Conservation (phyloP, 2,888 invertebrate species). For the Scelioninae gen. 2 region DNA sequence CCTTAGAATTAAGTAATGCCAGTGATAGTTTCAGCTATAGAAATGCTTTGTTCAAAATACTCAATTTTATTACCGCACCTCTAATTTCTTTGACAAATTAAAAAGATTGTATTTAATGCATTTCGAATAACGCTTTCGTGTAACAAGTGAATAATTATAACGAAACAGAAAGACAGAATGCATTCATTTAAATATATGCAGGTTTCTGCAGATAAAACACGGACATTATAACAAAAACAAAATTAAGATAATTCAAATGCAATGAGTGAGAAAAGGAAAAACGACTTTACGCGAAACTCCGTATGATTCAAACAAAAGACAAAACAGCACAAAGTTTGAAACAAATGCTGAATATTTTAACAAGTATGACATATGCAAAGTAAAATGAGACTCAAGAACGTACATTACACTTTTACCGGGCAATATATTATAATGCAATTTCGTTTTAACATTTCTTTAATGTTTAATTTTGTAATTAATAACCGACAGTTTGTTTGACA, state of each 20-base stretch:
- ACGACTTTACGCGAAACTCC: constrained; percentile 16
- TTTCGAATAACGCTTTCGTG: constrained; percentile 11
- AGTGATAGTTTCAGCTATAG: no score
- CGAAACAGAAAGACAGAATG: constrained; percentile 1
- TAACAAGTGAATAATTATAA: constrained; percentile 30
- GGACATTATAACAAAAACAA: constrained; percentile 22
- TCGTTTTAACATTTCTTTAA: no score
- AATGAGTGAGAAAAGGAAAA: constrained; percentile 31
- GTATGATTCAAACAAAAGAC: constrained; percentile 21
- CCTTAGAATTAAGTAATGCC: no score
- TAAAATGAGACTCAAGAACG: no score
- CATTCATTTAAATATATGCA: constrained; percentile 14
- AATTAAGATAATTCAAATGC: constrained; percentile 35
- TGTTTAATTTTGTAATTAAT: no score
- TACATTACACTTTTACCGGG: no score
- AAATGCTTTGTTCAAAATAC: neutral
- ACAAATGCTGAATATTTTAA: constrained; percentile 30
- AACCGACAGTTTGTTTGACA: no score
- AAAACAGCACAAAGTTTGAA: constrained; percentile 19
- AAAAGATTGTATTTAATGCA: constrained; percentile 4
- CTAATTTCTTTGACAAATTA: constrained; percentile 8
- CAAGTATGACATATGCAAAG: no score
- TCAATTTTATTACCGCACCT: constrained; percentile 1
- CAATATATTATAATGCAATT: no score
- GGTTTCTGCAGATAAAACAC: constrained; percentile 8